phyloP scores from a whole-genome alignment of 2,797 vertebrate genomes.

The Gallinago solitaria region DNA sequence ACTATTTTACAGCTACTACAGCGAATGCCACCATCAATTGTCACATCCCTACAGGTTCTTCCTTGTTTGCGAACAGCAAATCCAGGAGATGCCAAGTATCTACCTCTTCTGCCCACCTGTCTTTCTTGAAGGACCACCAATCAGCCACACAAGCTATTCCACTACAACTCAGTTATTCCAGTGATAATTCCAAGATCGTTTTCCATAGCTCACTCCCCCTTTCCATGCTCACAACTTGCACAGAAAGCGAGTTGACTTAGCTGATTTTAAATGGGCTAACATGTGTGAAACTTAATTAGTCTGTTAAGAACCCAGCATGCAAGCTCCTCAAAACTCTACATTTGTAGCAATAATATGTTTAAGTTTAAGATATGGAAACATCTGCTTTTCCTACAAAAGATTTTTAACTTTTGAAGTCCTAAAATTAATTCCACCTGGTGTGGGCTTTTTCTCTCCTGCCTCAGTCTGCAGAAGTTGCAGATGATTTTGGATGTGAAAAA shows the following conservation, averaged over 20 bases:
- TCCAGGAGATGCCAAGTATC: not conserved
- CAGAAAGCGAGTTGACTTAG: not conserved
- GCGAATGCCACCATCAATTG: rapidly evolving
- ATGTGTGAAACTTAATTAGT: not conserved
- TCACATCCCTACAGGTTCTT: not conserved
- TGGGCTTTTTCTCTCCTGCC: not conserved
- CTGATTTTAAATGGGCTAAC: not conserved
- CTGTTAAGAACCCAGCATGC: not conserved
- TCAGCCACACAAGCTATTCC: not conserved
- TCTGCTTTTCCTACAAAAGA: not conserved
- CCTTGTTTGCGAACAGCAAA: not conserved
- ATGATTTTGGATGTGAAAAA: not conserved
- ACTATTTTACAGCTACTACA: not conserved
- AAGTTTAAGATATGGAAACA: slow-evolving; percentile 2
- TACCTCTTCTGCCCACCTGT: not conserved
- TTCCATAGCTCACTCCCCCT: not conserved
- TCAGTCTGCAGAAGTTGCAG: not conserved
- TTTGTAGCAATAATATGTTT: not conserved
- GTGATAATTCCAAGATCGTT: not conserved
- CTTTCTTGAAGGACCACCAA: not conserved
- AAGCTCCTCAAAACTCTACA: not conserved
- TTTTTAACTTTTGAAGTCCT: not conserved
- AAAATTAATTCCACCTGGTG: not conserved
- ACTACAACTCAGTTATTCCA: not conserved
- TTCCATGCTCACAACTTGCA: not conserved